A percentile compares a stretch with the other conserved stretches of the same genome.
These are phyloP conservation scores for Erythrolamprus reginae DNA, from an alignment of 2,113 vertebrate genomes.

Conservation along the genomic window DNA sequence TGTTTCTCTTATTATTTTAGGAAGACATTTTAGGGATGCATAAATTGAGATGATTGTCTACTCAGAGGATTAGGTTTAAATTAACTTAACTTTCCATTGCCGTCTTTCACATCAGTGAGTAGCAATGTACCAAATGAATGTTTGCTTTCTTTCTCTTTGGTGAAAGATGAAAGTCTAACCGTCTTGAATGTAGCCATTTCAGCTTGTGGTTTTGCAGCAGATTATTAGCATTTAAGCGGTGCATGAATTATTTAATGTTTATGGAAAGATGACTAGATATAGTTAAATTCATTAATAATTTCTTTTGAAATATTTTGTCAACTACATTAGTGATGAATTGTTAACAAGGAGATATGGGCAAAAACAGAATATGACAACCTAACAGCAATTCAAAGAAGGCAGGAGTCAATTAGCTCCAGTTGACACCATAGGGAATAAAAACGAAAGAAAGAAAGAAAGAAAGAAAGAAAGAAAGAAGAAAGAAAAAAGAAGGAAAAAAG, in stretches of 20 bases:
- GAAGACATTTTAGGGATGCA: constrained; percentile 23
- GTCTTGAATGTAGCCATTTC: constrained; percentile 52
- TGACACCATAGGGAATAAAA: too few species aligned
- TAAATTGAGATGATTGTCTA: constrained; percentile 30
- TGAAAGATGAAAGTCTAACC: constrained; percentile 53
- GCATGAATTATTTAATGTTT: constrained; percentile 60
- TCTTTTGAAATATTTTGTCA: constrained; percentile 50
- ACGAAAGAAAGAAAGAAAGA: too few species aligned
- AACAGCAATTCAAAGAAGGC: background rate
- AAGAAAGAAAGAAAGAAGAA: too few species aligned
- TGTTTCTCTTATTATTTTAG: constrained; percentile 1
- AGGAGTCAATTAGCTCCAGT: background rate
- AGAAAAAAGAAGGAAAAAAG: too few species aligned
- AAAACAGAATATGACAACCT: constrained; percentile 15
- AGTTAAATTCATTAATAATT: constrained; percentile 55
- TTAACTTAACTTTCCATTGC: constrained; percentile 34
- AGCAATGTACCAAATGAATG: constrained; percentile 48
- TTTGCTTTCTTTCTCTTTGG: constrained; percentile 53
- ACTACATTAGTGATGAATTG: constrained; percentile 44
- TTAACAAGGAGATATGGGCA: constrained; percentile 43
- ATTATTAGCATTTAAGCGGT: constrained; percentile 14
- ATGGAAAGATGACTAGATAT: constrained; percentile 61
- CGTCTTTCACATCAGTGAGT: constrained; percentile 34
- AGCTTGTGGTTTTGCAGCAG: constrained; percentile 50
- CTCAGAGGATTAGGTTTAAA: constrained; percentile 38